Conservation (phyloP, 92 coral and sea anemone species). For the Epizoanthus scotinus region DNA sequence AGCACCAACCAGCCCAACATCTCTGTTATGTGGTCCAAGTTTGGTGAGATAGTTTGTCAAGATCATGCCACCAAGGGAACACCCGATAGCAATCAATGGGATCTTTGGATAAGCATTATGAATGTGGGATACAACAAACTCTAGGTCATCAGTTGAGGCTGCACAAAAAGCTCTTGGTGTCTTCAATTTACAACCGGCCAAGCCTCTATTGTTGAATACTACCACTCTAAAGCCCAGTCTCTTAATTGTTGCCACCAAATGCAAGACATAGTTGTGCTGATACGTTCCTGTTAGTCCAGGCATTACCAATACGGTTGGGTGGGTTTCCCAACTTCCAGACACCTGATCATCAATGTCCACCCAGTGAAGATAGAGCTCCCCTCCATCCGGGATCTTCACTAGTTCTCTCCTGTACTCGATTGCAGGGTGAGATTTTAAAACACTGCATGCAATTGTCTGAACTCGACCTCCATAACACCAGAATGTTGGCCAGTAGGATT, state of each 20-base stretch:
- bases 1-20: slow-evolving; percentile 65
- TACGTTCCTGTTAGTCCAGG: slow-evolving; percentile 92
- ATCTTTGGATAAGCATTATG: slow-evolving; percentile 51
- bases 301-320: slow-evolving; percentile 72
- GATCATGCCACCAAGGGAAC: slow-evolving; percentile 86
- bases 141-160: slow-evolving; percentile 81
- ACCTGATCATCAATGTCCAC: slow-evolving; percentile 41
- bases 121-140: slow-evolving; percentile 72
- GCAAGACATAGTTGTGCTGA: slow-evolving; percentile 62
- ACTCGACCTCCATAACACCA: slow-evolving; percentile 92
- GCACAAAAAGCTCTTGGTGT: slow-evolving; percentile 87
- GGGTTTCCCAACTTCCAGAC: slow-evolving; percentile 18
- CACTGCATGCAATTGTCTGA: slow-evolving; percentile 73
- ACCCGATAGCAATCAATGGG: slow-evolving; percentile 72
- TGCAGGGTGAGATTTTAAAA: slow-evolving; percentile 60
- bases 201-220: slow-evolving; percentile 86
- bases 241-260: slow-evolving; percentile 61
- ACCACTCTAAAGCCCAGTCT: slow-evolving; percentile 63
- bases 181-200: slow-evolving; percentile 59
- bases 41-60: slow-evolving; percentile 74
- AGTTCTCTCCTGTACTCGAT: slow-evolving; percentile 70
- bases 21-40: slow-evolving; percentile 41
- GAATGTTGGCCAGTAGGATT: slow-evolving; percentile 82
- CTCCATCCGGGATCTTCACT: slow-evolving; percentile 78
- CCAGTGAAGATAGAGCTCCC: slow-evolving; percentile 84